phyloP scores from a whole-genome alignment of 2,888 invertebrate species.

The Leptura quadrifasciata region DNA sequence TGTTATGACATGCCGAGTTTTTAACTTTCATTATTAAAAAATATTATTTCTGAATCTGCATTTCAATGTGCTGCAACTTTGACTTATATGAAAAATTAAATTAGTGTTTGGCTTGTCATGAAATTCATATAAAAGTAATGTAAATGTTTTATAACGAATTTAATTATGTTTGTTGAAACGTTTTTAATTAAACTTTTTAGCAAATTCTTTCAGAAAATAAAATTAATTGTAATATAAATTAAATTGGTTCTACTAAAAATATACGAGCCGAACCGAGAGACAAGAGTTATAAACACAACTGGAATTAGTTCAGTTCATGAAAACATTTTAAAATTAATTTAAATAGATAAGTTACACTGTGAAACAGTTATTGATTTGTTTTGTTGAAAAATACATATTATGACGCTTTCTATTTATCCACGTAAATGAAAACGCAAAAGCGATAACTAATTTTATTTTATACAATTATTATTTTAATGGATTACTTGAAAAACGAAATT shows the following conservation, averaged over 20 bases:
- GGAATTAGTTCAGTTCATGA: slow-evolving; percentile 27
- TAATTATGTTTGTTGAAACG: slow-evolving; percentile 46
- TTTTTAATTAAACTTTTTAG: slow-evolving; percentile 44
- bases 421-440: not conserved
- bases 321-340: slow-evolving; percentile 36
- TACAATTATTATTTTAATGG: not conserved
- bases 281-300: slow-evolving; percentile 34
- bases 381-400: slow-evolving; percentile 11
- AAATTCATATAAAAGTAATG: slow-evolving; percentile 46
- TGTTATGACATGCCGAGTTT: slow-evolving; percentile 70
- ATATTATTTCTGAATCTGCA: slow-evolving; percentile 69
- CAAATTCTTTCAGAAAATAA: slow-evolving; percentile 44
- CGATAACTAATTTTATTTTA: not conserved
- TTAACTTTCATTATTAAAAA: slow-evolving; percentile 71
- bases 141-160: slow-evolving; percentile 43
- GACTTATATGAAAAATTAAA: slow-evolving; percentile 57
- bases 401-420: slow-evolving; percentile 7
- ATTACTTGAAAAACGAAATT: not conserved
- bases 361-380: slow-evolving; percentile 1
- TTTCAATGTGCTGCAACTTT: slow-evolving; percentile 63
- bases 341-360: slow-evolving; percentile 25
- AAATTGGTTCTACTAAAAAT: slow-evolving; percentile 39
- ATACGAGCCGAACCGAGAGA: slow-evolving; percentile 22
- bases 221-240: slow-evolving; percentile 46
- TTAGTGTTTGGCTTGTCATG: slow-evolving; percentile 50